These are phyloP conservation scores for Ptyas mucosa DNA, from an alignment of 2,113 vertebrate genomes.

Conservation along the genomic window DNA sequence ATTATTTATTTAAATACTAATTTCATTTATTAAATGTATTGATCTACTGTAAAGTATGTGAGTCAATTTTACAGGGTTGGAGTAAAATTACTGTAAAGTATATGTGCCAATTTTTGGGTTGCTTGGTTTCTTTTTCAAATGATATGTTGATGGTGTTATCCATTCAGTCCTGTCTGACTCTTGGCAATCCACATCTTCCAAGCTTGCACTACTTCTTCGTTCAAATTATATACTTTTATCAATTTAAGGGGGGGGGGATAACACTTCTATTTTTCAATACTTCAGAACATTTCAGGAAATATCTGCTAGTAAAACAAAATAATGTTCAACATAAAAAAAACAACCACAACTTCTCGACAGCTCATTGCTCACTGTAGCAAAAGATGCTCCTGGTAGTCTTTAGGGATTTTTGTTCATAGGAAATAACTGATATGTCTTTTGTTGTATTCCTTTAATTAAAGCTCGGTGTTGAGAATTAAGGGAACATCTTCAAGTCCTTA, in stretches of 20 bases:
- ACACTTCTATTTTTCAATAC: slow-evolving; percentile 15
- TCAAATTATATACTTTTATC: not conserved
- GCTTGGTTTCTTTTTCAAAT: not conserved
- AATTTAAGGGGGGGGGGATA: slow-evolving; percentile 3
- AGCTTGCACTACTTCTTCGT: not conserved
- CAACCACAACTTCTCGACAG: not conserved
- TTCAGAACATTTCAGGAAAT: slow-evolving; percentile 28
- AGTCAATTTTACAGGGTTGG: not conserved
- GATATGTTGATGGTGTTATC: not conserved
- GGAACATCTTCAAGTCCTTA: slow-evolving; percentile 34
- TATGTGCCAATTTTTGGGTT: not conserved
- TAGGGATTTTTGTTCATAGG: slow-evolving; percentile 36
- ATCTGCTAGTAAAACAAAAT: slow-evolving; percentile 46
- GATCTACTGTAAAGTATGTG: not conserved
- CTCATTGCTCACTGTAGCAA: slow-evolving; percentile 47
- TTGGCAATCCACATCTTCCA: not conserved
- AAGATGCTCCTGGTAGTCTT: slow-evolving; percentile 32
- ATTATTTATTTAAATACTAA: not conserved
- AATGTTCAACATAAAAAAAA: slow-evolving; percentile 40
- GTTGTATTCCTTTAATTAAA: slow-evolving; percentile 52
- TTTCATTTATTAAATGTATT: not conserved
- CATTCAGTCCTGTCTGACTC: not conserved
- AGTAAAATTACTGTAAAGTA: too few relatives aligned
- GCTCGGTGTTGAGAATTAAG: slow-evolving; percentile 32
- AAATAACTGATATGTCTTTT: slow-evolving; percentile 53